Base-by-base conservation (phyloP, 2,888 invertebrate species). In the Perizoma flavofasciatum region DNA sequence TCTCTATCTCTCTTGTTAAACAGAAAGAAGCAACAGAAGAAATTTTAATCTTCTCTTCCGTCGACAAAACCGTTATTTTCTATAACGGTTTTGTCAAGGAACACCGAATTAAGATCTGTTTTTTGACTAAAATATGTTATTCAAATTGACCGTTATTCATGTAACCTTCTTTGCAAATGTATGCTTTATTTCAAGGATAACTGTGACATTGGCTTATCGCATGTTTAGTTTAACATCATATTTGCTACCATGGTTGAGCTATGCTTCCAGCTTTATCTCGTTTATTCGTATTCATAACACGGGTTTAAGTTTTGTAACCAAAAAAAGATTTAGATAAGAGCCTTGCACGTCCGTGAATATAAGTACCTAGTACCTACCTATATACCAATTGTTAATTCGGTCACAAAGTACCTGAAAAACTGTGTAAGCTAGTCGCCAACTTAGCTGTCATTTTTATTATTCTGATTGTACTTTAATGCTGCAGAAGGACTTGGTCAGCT, bases 141-240 rank as follows among this genome's bases (percentile, higher is more conserved):
- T 22, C 3, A 22, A n/a, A n/a, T n/a, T n/a, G n/a, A n/a, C n/a
- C 22, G 22, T 22, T 22, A 22, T 22, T 22, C 22, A 10, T n/a
- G n/a, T 10, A 68, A 71, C 69, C 63, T 66, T 57, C 63, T 59
- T 68, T 61, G 63, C 67, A 55, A 64, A 54, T 67, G 65, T 61
- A 60, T 22, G 59, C 66, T 63, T 59, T 64, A 54, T 63, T 67
- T 70, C 68, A 75, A 79, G 73, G 75, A 75, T 69, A 63, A 66
- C 10, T 49, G 22, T 44, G 46, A 43, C 55, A 47, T 58, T 61
- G 34, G 11, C 11, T 33, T 48, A 54, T 41, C 47, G 47, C 34
- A 37, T 33, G 34, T 46, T 40, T 6, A 43, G 8, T 8, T 45
- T 41, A 41, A 49, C 47, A 61, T 56, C 49, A 46, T 61, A 43